Base-by-base conservation (phyloP, 2,797 vertebrate species). In the Microcaecilia unicolor region DNA sequence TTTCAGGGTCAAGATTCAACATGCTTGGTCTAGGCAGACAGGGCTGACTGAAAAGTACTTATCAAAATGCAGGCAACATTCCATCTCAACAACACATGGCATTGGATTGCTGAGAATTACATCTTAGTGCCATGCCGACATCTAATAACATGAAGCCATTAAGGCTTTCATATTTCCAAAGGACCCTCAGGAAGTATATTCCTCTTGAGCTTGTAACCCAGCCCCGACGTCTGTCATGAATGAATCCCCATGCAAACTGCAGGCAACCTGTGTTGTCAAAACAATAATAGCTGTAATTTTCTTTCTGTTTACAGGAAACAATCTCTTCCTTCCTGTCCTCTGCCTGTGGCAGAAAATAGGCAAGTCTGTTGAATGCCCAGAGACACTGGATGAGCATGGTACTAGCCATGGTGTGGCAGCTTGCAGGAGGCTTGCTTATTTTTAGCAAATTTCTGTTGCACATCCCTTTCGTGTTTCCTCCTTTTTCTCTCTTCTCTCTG, bases 301-400 rank as follows among this genome's bases (percentile, higher is more conserved):
- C 61, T 74, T 50, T 67, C 68, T 81, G 69, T 74, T 80, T 78
- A 62, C 70, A 80, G 76, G 76, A 86, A 82, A 69, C 5, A 4
- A 70, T 54, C 34, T 34, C 58, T 83, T 80, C 70, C 73, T 85
- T 75, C 80, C 80, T 79, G 55, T 63, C 48, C 48, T 51, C 47
- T 51, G 64, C 47, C 44, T 35, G 57, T 48, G 51, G 54, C 55
- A 76, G 60, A 83, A 80, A 78, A 77, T 43, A 81, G 61, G 58
- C 56, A 56, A 50, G 39, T 25, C 22, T 40, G 56, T 55, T 61
- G 55, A 51, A 52, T 51, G 58, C 49, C 47, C 48, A 51, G 48
- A 16, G 58, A 57, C 31, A 54, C 57, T 31, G 61, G 71, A 63
- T 52, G 55, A 58, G 40, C 23, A 25, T 31, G 30, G 31, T 22